These are phyloP conservation scores for Xestia xanthographa DNA, from an alignment of 2,888 invertebrate species.

Conservation along the genomic window DNA sequence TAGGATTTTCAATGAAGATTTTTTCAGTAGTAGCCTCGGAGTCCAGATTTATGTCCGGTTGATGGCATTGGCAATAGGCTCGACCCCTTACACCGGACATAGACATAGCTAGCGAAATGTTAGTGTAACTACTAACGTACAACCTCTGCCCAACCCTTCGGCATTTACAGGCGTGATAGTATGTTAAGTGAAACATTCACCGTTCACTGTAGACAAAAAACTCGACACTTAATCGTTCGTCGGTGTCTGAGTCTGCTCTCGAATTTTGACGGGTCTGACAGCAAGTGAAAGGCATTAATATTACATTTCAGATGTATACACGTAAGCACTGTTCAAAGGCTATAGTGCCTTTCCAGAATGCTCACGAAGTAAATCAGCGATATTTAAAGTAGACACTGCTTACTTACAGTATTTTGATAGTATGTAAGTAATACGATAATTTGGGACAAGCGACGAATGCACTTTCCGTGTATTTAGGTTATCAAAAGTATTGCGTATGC, in stretches of 20 bases:
- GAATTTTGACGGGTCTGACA: slow-evolving; percentile 51
- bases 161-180: neutral
- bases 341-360: slow-evolving; percentile 30
- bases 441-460: slow-evolving; percentile 35
- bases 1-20: neutral
- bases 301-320: slow-evolving; percentile 50
- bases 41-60: neutral
- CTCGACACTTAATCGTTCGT: slow-evolving; percentile 35
- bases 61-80: neutral
- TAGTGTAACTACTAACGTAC: neutral
- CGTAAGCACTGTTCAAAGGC: slow-evolving; percentile 36
- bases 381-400: neutral
- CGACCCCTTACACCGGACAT: neutral
- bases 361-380: slow-evolving; percentile 17
- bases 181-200: slow-evolving; percentile 32
- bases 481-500: slow-evolving; percentile 39
- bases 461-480: slow-evolving; percentile 52
- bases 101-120: neutral
- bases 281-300: slow-evolving; percentile 55
- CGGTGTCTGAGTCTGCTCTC: slow-evolving; percentile 36
- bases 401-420: neutral
- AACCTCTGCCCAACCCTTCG: neutral
- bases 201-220: slow-evolving; percentile 32
- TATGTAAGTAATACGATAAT: slow-evolving; percentile 20
- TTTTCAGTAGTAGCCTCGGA: neutral